Evolutionary conservation across 2,888 invertebrate species (phyloP), one percentile per base, ranked within the genome.

Genomic region (Philaethria dido): DNA sequence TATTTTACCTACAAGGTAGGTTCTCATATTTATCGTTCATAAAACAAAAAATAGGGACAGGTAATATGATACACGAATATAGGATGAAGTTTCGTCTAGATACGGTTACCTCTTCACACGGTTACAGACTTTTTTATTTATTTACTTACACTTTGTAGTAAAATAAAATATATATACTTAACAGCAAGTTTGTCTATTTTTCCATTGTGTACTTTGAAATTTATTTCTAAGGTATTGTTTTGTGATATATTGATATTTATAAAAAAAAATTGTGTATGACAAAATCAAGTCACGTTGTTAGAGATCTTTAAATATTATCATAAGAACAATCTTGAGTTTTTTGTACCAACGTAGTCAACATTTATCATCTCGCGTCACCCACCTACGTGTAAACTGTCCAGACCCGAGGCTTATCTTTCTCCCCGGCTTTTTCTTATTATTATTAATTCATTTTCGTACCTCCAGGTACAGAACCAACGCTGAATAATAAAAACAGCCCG

Each of bases 11-110:
- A 48, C 70, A 75, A 80, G 81, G 81, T 89, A 83, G 74, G 75
- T 91, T 88, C 39, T n/a, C 39, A 57, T 84, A 91, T 81, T 79
- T 85, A 86, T 88, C 83, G 83, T 82, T 80, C 79, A 78, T 74
- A 82, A 80, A 75, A 76, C 55, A 72, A 78, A 81, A 87, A 83
- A 82, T 80, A 78, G 74, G 75, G 77, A 75, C 71, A 64, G 91
- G 91, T 82, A 86, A 92, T 79, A 70, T 64, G 82, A 92, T 84
- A 88, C 79, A 79, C 71, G 71, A 79, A 77, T 78, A 76, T 71
- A 78, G 88, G 88, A 77, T 91, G 82, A 74, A 80, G 83, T 92
- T 89, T 84, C 86, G 84, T 86, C 85, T 86, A 85, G 86, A 84
- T 83, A 80, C 77, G 75, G 77, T 84, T 80, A 84, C 83, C 82